Percentiles rank a stretch among this genome's conserved stretches.
Conservation (phyloP, 2,113 vertebrate species). For the Azemiops feae region DNA sequence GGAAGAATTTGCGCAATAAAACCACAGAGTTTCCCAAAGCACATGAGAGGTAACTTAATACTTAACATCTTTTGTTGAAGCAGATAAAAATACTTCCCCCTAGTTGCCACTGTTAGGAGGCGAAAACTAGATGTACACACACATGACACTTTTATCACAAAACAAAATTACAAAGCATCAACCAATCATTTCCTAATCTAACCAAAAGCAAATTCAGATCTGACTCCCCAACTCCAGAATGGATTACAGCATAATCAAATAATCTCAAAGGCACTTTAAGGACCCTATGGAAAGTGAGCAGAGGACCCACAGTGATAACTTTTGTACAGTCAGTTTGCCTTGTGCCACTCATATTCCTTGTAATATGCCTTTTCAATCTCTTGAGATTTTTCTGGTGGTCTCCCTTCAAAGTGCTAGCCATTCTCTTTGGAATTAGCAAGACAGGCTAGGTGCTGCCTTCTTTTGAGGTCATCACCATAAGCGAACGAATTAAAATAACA, state of each 20-base stretch:
- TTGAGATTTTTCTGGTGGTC: neutral
- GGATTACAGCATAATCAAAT: neutral
- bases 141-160: neutral
- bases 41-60: neutral
- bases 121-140: neutral
- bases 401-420: neutral
- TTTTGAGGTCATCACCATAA: neutral
- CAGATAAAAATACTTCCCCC: neutral
- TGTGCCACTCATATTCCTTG: neutral
- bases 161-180: neutral
- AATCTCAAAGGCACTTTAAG: neutral
- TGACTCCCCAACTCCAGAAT: neutral
- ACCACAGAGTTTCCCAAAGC: neutral
- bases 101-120: neutral
- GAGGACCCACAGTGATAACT: neutral
- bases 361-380: neutral
- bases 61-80: neutral
- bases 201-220: neutral
- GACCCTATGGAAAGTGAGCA: neutral
- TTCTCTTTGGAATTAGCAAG: neutral
- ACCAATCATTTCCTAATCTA: rapidly evolving
- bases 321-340: neutral
- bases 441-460: neutral
- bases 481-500: neutral
- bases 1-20: neutral